Base-by-base conservation (phyloP, 2,113 vertebrate species). In the Myrmophylax atrothorax region DNA sequence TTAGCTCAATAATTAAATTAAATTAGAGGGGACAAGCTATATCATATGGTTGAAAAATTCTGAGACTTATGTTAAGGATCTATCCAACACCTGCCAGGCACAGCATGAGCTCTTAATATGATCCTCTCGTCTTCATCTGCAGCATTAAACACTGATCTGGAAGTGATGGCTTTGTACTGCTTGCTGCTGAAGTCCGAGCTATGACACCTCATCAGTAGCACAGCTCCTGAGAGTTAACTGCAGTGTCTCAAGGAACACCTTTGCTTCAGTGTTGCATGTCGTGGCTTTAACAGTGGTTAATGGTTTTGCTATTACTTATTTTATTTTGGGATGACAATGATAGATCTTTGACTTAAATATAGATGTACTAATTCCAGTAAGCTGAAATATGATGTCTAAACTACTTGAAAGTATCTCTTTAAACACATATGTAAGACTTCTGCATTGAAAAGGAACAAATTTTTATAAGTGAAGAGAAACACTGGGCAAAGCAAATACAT, bases 311-410 rank as follows among this genome's bases (percentile, higher is more conserved):
- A 90, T 92, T 95, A 86, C 85, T 86, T 91, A 52, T 86, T 94
- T 96, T 96, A 97, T 96, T 96, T 94, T 88, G 44, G 92, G 93
- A 68, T 81, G 85, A 94, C 93, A 90, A 20, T 93, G 95, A 96
- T 37, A 80, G 73, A 96, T 81, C 42, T 92, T 94, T 92, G 52
- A 69, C 94, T 95, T 90, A 95, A 96, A 96, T 94, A 93, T 97
- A 92, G 76, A 93, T 88, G 60, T 84, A 68, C 64, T 92, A 64
- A 75, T 93, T 93, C 35, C 53, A 68, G 68, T 83, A 92, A 70
- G 28, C 79, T 72, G 28, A 92, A 92, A 75, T 49, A 40, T 55
- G 53, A 85, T 38, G 52, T 52, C 60, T 94, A 94, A 96, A 90
- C 44, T 78, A 37, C 59, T 80, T 88, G 52, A 16, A 89, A 80